Conservation (phyloP, 2,797 vertebrate genomes). For the Linurgus olivaceus region DNA sequence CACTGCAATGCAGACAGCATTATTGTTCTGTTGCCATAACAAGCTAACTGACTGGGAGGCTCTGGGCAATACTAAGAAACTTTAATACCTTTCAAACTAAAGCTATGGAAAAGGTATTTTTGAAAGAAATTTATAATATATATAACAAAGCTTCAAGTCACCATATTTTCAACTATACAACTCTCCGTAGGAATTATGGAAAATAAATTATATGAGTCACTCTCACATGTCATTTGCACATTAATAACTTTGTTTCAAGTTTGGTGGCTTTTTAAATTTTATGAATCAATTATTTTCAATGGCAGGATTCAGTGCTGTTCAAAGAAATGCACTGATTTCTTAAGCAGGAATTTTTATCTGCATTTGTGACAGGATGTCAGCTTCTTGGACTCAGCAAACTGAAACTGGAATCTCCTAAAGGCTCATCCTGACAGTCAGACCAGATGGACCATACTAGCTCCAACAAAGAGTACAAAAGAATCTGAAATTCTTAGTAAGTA, state of each 20-base stretch:
- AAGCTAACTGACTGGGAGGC: not conserved
- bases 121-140: not conserved
- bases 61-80: not conserved
- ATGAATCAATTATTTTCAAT: not conserved
- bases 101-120: not conserved
- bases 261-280: not conserved
- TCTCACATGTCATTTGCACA: not conserved
- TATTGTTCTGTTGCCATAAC: not conserved
- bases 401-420: not conserved
- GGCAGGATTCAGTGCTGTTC: not conserved
- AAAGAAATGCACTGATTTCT: not conserved
- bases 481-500: not conserved
- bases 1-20: not conserved
- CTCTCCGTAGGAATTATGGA: not conserved
- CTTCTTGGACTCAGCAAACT: conserved; percentile 16
- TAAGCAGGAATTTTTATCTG: not conserved
- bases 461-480: not conserved
- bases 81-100: not conserved
- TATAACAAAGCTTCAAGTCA: not conserved
- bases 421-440: conserved; percentile 6
- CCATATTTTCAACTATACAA: not conserved
- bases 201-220: not conserved
- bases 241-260: not conserved
- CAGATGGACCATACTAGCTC: conserved; percentile 6
- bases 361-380: conserved; percentile 27